These are phyloP conservation scores for Gallinago stenura DNA, from an alignment of 2,797 vertebrate genomes.

Conservation along the genomic window DNA sequence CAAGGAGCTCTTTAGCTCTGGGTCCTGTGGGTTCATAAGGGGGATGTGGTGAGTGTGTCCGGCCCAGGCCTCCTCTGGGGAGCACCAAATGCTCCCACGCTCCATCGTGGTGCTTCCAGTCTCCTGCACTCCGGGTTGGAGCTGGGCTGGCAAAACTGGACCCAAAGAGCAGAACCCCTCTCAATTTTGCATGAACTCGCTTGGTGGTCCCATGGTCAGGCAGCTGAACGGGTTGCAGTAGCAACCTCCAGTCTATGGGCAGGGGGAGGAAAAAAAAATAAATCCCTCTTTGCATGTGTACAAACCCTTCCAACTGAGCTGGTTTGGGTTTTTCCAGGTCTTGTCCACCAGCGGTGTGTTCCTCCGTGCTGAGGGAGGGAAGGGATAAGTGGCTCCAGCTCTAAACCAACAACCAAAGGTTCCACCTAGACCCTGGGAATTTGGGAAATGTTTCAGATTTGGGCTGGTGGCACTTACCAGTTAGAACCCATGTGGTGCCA, in stretches of 20 bases:
- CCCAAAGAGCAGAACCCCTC: not conserved
- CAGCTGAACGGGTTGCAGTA: not conserved
- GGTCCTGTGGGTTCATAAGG: not conserved
- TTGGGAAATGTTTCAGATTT: not conserved
- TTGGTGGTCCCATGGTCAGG: not conserved
- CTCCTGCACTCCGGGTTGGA: fast-evolving
- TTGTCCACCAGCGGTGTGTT: fast-evolving
- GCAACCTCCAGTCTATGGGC: not conserved
- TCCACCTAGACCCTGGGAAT: not conserved
- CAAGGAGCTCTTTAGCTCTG: not conserved
- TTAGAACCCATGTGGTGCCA: fast-evolving
- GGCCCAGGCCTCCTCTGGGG: not conserved
- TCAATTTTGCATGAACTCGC: not conserved
- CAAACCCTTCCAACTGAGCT: not conserved
- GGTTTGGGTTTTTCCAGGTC: not conserved
- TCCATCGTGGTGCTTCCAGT: fast-evolving
- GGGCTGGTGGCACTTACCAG: not conserved
- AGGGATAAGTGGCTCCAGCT: not conserved
- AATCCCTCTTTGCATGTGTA: not conserved
- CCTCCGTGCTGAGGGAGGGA: not conserved
- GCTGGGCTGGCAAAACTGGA: not conserved
- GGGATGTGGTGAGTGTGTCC: not conserved
- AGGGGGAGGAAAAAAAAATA: fast-evolving
- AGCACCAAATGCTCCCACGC: fast-evolving
- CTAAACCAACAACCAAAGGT: not conserved